phyloP scores from a whole-genome alignment of 2,113 vertebrate genomes.

The Petromus typicus region DNA sequence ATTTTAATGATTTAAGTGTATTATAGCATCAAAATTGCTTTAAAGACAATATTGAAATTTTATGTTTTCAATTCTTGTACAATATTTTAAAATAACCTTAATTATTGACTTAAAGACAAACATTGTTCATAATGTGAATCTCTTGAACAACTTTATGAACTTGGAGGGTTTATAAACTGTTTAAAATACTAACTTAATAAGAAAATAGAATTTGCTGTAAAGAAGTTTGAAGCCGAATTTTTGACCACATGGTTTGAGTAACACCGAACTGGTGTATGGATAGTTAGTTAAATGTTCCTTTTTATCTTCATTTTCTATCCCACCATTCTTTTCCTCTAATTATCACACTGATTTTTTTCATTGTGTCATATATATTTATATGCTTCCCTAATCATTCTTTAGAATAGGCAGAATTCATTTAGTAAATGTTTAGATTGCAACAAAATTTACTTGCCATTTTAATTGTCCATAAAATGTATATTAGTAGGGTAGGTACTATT shows the following conservation, averaged over 20 bases:
- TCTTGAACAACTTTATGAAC: constrained; percentile 18
- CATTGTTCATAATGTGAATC: neutral
- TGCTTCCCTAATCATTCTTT: neutral
- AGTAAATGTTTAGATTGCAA: constrained; percentile 25
- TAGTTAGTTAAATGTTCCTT: neutral
- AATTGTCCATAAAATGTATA: neutral
- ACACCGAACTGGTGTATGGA: neutral
- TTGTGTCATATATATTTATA: neutral
- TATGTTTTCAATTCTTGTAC: neutral
- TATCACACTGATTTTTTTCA: constrained; percentile 19
- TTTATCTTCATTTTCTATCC: constrained; percentile 34
- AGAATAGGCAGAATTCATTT: neutral
- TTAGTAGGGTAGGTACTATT: neutral
- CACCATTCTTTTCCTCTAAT: constrained; percentile 10
- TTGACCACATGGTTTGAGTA: neutral
- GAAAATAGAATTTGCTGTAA: neutral
- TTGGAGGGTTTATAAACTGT: neutral
- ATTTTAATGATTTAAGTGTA: neutral
- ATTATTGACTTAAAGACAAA: constrained; percentile 31
- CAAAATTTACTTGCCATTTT: neutral
- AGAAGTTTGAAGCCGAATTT: constrained; percentile 49
- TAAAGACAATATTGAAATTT: constrained; percentile 48
- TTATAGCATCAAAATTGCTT: neutral
- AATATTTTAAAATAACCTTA: constrained; percentile 37
- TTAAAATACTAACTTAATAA: constrained; percentile 27